Evolutionary conservation across 2,888 invertebrate genomes (phyloP).

Genomic region (Podotricha telesiphe): DNA sequence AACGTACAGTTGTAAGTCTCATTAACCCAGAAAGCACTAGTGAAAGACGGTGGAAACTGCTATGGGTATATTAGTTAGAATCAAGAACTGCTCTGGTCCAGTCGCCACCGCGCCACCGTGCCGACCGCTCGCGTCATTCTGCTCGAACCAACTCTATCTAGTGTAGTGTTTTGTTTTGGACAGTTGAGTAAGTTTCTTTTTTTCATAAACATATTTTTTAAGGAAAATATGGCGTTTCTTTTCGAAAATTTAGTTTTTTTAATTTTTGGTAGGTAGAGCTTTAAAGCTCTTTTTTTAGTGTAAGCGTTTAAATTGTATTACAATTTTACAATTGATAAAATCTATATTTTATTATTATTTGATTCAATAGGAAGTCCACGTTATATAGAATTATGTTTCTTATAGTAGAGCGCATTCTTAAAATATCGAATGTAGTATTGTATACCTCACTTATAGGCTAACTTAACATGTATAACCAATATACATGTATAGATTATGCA

Average conservation of each 20-base stretch:
- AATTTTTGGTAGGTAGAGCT: background rate
- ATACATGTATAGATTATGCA: no score
- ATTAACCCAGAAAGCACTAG: conserved; percentile 82
- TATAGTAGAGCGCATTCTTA: no score
- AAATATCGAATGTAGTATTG: no score
- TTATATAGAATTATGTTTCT: no score
- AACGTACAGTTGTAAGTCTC: conserved; percentile 68
- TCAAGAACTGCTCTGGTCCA: conserved; percentile 46
- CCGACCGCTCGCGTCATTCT: conserved; percentile 44
- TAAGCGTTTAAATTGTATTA: no score
- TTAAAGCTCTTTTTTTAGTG: background rate
- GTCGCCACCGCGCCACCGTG: conserved; percentile 47
- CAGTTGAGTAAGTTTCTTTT: conserved; percentile 45
- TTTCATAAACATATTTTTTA: background rate
- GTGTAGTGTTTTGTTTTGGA: conserved; percentile 48
- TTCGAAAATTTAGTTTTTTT: no score
- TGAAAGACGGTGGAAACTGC: conserved; percentile 80
- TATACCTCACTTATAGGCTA: no score
- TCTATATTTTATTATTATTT: no score
- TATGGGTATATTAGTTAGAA: conserved; percentile 75
- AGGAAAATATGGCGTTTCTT: no score
- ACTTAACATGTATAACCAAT: no score
- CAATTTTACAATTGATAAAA: no score
- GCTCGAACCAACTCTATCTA: conserved; percentile 19
- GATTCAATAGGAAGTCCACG: no score